Conservation (phyloP, 2,888 invertebrate genomes). For the Caenorhabditis drosophilae region DNA sequence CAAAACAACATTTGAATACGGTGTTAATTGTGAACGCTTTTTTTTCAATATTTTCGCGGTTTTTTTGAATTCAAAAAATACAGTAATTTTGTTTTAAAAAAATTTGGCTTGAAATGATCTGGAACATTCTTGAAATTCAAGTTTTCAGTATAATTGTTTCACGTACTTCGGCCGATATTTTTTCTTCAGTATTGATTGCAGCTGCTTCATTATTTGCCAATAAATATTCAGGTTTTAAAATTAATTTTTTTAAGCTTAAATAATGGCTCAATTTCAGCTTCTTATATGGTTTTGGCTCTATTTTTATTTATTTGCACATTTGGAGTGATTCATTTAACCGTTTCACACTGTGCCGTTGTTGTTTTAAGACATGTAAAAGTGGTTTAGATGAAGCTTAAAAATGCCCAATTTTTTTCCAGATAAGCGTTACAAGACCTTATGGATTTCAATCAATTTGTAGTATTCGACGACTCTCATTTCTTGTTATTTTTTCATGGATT, state of each 20-base stretch:
- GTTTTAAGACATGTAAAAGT: slow-evolving; percentile 50
- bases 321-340: slow-evolving; percentile 49
- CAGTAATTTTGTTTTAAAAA: too few species aligned
- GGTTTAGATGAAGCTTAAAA: not conserved
- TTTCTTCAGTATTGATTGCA: slow-evolving; percentile 44
- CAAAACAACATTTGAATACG: too few species aligned
- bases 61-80: too few species aligned
- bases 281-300: slow-evolving; percentile 51
- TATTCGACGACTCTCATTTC: slow-evolving; percentile 33
- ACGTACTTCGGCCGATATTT: slow-evolving; percentile 44
- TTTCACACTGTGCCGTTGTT: slow-evolving; percentile 51
- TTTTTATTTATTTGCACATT: slow-evolving; percentile 59
- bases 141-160: slow-evolving; percentile 46
- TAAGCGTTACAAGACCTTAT: slow-evolving; percentile 51
- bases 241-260: too few species aligned
- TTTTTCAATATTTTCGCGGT: too few species aligned
- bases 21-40: too few species aligned
- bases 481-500: slow-evolving; percentile 40
- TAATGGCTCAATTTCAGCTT: slow-evolving; percentile 29
- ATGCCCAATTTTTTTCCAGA: too few species aligned
- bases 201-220: slow-evolving; percentile 45
- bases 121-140: too few species aligned
- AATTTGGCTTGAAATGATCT: too few species aligned
- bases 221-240: slow-evolving; percentile 19
- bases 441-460: slow-evolving; percentile 49